These are phyloP conservation scores for Phyllotreta striolata DNA, from an alignment of 2,888 invertebrate species.

Conservation along the genomic window DNA sequence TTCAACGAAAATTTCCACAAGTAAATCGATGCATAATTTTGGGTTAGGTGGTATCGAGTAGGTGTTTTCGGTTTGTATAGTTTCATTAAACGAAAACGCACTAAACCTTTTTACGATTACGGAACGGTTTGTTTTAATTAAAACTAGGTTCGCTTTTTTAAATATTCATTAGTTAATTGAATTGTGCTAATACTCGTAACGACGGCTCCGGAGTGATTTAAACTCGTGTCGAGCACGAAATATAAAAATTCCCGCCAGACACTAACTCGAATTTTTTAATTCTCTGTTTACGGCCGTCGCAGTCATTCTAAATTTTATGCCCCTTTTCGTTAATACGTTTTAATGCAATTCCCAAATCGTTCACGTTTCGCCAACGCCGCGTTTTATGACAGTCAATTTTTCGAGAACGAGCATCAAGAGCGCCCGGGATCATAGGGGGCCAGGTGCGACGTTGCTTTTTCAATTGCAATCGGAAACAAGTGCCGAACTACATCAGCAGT, in stretches of 20 bases:
- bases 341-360: constrained; percentile 49
- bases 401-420: constrained; percentile 35
- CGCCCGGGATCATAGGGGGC: constrained; percentile 29
- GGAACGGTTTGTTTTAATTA: background rate
- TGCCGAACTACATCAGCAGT: constrained; percentile 48
- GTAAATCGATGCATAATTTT: too few relatives aligned
- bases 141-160: too few relatives aligned
- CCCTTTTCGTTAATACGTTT: constrained; percentile 22
- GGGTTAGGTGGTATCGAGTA: too few relatives aligned
- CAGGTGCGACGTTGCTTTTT: constrained; percentile 42
- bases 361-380: constrained; percentile 51
- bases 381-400: constrained; percentile 50
- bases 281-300: constrained; percentile 7
- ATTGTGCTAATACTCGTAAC: too few relatives aligned
- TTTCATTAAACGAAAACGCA: background rate
- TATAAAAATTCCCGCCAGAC: constrained; percentile 8
- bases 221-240: constrained; percentile 4
- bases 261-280: constrained; percentile 13
- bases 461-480: constrained; percentile 49
- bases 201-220: background rate
- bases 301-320: constrained; percentile 20
- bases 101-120: background rate
- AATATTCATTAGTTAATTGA: too few relatives aligned
- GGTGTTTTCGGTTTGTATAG: constrained; percentile 4
- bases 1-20: background rate